phyloP scores from a whole-genome alignment of 2,888 invertebrate genomes.

The Cantharis rustica region DNA sequence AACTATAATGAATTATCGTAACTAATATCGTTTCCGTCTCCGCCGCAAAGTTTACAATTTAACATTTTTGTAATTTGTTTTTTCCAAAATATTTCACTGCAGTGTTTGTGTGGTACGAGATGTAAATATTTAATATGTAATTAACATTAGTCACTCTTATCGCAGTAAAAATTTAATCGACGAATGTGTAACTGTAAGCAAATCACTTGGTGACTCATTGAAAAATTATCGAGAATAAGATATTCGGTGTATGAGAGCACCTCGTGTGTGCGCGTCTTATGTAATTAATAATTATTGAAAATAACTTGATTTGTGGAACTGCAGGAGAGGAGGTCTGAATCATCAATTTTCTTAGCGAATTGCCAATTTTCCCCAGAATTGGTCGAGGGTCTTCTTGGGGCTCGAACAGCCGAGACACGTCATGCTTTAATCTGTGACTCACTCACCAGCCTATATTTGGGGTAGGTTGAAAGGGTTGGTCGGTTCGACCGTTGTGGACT shows the following conservation, averaged over 20 bases:
- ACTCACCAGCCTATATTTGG: neutral
- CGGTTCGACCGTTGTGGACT: neutral
- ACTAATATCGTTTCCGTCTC: neutral
- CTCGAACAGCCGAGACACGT: neutral
- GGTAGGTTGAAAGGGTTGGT: neutral
- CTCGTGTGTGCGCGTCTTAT: neutral
- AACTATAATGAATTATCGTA: neutral
- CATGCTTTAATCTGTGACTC: neutral
- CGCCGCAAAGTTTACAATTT: neutral
- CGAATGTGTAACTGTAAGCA: neutral
- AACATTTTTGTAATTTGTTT: neutral
- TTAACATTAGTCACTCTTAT: neutral
- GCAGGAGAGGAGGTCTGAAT: neutral
- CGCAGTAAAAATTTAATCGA: neutral
- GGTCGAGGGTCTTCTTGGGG: neutral
- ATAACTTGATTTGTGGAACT: neutral
- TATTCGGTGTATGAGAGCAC: neutral
- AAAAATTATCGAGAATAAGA: neutral
- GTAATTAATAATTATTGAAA: neutral
- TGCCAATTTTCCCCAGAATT: neutral
- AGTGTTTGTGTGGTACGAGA: neutral
- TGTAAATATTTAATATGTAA: neutral
- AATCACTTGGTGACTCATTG: neutral
- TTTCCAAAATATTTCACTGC: neutral
- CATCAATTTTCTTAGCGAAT: neutral